Evolutionary conservation across 2,113 vertebrate species (phyloP).

Genomic region (Megaleporinus macrocephalus): DNA sequence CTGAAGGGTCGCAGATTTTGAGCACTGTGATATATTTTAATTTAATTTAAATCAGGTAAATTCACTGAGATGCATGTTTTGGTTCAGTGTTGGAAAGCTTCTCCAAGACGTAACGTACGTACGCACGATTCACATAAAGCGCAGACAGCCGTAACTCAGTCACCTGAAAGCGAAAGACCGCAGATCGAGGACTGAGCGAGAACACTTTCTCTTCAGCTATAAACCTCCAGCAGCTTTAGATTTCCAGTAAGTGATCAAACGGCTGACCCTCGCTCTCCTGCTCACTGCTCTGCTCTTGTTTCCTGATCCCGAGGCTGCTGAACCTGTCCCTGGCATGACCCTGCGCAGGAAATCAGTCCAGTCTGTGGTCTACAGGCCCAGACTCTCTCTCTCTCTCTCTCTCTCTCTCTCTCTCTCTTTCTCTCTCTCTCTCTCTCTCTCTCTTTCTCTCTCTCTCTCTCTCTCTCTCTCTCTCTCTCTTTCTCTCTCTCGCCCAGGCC

Average conservation of each 20-base stretch:
- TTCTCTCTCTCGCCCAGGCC: neutral
- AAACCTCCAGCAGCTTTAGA: constrained; percentile 38
- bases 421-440: constrained; percentile 32
- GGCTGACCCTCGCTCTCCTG: constrained; percentile 44
- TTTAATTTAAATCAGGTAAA: neutral
- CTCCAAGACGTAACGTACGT: neutral
- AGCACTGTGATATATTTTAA: too few relatives aligned
- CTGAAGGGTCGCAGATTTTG: too few relatives aligned
- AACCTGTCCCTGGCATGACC: constrained; percentile 80
- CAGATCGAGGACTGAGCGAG: constrained; percentile 9
- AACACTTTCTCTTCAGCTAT: constrained; percentile 9
- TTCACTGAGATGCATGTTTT: too few relatives aligned
- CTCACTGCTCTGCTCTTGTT: constrained; percentile 51
- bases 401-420: constrained; percentile 33
- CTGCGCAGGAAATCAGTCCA: constrained; percentile 81
- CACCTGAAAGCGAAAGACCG: neutral
- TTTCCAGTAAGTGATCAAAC: constrained; percentile 51
- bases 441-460: constrained; percentile 27
- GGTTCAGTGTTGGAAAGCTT: constrained; percentile 6
- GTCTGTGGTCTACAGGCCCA: constrained; percentile 71
- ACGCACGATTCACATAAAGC: neutral
- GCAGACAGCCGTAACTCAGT: neutral
- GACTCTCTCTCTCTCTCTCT: constrained; percentile 44
- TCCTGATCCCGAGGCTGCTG: constrained; percentile 68
- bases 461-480: constrained; percentile 38